A percentile compares a stretch with the other conserved stretches of the same genome.
Evolutionary conservation across 2,113 vertebrate genomes (phyloP).

Genomic region (Piaya cayana): DNA sequence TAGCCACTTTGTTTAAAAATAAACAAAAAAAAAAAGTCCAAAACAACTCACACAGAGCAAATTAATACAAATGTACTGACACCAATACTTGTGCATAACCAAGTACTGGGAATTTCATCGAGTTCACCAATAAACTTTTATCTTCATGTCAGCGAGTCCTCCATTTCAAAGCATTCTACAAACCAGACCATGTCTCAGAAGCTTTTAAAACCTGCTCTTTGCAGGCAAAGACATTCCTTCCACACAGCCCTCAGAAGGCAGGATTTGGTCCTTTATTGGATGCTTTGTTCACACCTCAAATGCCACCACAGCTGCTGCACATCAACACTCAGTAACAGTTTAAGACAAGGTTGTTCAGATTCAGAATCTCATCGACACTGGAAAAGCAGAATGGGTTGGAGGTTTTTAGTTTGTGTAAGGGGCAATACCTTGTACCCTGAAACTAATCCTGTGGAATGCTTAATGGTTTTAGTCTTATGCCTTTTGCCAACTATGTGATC

Average conservation of each 20-base stretch:
- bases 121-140: neutral
- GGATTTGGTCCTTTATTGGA: neutral
- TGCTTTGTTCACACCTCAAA: neutral
- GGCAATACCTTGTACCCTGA: neutral
- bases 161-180: neutral
- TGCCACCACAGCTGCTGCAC: neutral
- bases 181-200: neutral
- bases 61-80: neutral
- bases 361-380: neutral
- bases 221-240: neutral
- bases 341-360: neutral
- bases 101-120: neutral
- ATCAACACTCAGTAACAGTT: neutral
- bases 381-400: neutral
- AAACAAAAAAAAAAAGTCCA: too few species aligned
- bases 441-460: neutral
- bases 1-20: neutral
- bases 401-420: neutral
- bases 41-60: neutral
- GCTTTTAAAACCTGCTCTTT: neutral
- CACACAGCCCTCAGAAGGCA: neutral
- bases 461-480: neutral
- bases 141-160: accelerated
- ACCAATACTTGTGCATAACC: neutral
- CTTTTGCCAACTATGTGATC: neutral